Base-by-base conservation (phyloP, 1,140 invertebrate genomes). In the Tachypleus tridentatus region DNA sequence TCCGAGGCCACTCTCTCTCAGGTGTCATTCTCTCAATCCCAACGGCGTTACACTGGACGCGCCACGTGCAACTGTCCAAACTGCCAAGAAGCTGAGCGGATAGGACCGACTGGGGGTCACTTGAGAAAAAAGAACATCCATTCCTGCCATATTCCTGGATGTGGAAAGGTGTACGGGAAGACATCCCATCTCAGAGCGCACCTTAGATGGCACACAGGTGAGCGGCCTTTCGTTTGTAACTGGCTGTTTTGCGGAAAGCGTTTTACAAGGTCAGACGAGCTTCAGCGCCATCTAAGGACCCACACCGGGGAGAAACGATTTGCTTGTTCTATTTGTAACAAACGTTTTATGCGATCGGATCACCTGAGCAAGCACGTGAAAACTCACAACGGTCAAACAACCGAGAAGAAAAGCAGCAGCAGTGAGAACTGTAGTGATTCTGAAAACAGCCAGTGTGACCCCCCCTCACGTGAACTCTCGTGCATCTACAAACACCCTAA, bases 11-110 rank as follows among this genome's bases (percentile, higher is more conserved):
- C 66, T 11, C 57, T 70, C 48, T 61, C 70, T 61, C 87, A 89
- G 73, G 88, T 89, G 51, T 88, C 89, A 0, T 91, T 89, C 11
- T 89, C 91, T 1, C 82, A 92, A 57, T 91, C 89, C 10, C 92
- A 95, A 75, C 82, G 94, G 68, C 84, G 94, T 10, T 97, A 97
- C 82, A 94, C 93, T 10, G 92, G 92, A 1, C 80, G 93, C 47
- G 93, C 94, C 5, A 98, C 94, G 48, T 98, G 96, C 79, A 93
- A 98, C 77, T 98, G 96, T 75, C 96, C 96, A 53, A 98, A 98
- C 78, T 98, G 96, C 76, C 91, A 94, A 79, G 93, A 98, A 79
- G 91, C 93, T 4, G 94, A 98, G 76, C 81, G 93, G 49, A 79
- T 97, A 51, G 94, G 94, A 3, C 93, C 93, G 4, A 93, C 93